Percentiles rank a stretch among this genome's conserved stretches.
phyloP scores from a whole-genome alignment of 2,113 vertebrate species.

The Sceloporus undulatus region DNA sequence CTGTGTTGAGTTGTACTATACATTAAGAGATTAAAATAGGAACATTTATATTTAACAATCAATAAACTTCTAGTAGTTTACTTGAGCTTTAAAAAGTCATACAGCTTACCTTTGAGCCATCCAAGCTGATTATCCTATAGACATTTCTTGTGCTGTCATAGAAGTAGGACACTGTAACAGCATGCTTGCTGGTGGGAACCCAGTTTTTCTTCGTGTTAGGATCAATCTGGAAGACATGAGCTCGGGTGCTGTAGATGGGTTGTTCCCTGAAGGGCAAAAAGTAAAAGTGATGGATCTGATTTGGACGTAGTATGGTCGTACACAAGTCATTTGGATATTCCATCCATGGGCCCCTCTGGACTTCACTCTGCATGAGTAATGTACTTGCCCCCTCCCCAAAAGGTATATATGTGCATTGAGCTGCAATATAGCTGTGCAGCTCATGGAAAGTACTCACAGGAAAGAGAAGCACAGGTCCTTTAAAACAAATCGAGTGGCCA shows the following conservation, averaged over 20 bases:
- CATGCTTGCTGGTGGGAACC: slow-evolving; percentile 99
- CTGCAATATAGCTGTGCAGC: not conserved
- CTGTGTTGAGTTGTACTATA: not conserved
- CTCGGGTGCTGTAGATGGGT: slow-evolving; percentile 98
- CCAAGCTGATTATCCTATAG: slow-evolving; percentile 98
- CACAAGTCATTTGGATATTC: slow-evolving; percentile 63
- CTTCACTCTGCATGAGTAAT: slow-evolving; percentile 68
- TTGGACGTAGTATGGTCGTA: slow-evolving; percentile 71
- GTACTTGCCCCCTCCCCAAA: not conserved
- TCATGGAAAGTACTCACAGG: not conserved
- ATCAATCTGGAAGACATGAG: slow-evolving; percentile 99
- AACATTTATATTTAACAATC: not conserved
- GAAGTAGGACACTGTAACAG: slow-evolving; percentile 98
- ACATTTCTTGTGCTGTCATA: slow-evolving; percentile 99
- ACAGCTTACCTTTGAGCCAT: slow-evolving; percentile 93
- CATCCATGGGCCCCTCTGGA: slow-evolving; percentile 63
- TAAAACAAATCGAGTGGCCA: slow-evolving; percentile 27
- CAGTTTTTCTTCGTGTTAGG: slow-evolving; percentile 99
- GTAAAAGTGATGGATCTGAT: slow-evolving; percentile 81
- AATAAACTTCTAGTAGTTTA: slow-evolving; percentile 4
- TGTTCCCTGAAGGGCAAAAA: slow-evolving; percentile 90
- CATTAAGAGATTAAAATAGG: not conserved
- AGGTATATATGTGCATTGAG: not conserved
- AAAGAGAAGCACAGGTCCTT: slow-evolving; percentile 27
- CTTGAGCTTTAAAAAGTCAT: not conserved